Evolutionary conservation across 1,140 invertebrate species (phyloP).

Genomic region (Ips typographus): DNA sequence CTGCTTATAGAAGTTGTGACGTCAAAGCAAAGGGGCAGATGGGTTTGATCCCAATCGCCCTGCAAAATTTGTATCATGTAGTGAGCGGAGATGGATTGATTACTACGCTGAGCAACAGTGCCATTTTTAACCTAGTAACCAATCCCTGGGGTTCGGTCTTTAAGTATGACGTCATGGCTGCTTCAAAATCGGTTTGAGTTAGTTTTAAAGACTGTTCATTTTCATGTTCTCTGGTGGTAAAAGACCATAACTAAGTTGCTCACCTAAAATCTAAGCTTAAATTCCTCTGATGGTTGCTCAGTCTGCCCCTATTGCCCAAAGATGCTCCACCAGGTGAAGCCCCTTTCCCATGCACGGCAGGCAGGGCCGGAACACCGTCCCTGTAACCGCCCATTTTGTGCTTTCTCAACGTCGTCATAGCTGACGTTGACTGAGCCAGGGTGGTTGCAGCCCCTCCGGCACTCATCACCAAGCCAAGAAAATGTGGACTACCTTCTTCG

Average conservation of each 20-base stretch:
- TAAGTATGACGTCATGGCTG: no score
- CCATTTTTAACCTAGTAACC: no score
- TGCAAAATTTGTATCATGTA: no score
- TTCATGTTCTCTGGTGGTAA: no score
- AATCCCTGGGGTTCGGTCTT: no score
- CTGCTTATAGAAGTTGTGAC: no score
- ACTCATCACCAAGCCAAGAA: conserved; percentile 15
- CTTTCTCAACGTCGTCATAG: conserved; percentile 51
- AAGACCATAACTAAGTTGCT: conserved; percentile 3
- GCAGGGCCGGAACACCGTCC: conserved; percentile 44
- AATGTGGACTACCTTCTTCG: conserved; percentile 9
- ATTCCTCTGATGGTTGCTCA: conserved; percentile 75
- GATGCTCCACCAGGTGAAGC: neutral
- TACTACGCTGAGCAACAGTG: no score
- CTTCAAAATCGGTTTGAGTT: no score
- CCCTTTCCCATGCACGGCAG: conserved; percentile 62
- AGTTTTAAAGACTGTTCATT: no score
- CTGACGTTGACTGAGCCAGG: conserved; percentile 49
- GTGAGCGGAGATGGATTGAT: no score
- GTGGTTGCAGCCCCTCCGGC: conserved; percentile 11
- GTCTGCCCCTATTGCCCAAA: conserved; percentile 56
- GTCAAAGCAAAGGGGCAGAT: no score
- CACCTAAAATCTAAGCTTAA: conserved; percentile 75
- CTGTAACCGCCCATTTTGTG: conserved; percentile 55
- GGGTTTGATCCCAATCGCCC: no score